Evolutionary conservation across 2,797 vertebrate species (phyloP).

Genomic region (Vireo griseus): DNA sequence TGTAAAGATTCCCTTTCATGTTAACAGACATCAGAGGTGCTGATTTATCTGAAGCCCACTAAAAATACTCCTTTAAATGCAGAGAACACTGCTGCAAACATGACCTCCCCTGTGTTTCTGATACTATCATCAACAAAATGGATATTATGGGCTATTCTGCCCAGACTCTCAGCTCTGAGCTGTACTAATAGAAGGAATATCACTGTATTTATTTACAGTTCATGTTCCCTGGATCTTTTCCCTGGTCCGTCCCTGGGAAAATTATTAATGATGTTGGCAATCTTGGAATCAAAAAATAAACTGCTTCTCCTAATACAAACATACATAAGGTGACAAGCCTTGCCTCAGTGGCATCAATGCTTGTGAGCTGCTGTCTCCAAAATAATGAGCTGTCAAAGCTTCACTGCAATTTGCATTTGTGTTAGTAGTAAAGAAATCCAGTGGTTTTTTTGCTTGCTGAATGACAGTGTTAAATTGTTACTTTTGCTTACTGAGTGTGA

Average conservation of each 20-base stretch:
- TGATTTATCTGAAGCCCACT: neutral
- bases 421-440: neutral
- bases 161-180: neutral
- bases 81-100: neutral
- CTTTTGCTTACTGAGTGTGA: neutral
- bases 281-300: neutral
- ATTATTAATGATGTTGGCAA: neutral
- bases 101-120: neutral
- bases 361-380: neutral
- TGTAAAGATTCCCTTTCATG: neutral
- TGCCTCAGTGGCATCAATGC: neutral
- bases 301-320: neutral
- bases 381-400: conserved; percentile 22
- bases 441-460: neutral
- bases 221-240: neutral
- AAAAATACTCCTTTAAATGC: neutral
- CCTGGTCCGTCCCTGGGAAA: neutral
- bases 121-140: neutral
- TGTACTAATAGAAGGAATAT: neutral
- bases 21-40: neutral
- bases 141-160: neutral
- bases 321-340: neutral
- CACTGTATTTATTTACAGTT: neutral
- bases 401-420: neutral
- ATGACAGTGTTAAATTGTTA: conserved; percentile 12